Conservation (phyloP, 2,113 vertebrate genomes). For the Anser cygnoides region DNA sequence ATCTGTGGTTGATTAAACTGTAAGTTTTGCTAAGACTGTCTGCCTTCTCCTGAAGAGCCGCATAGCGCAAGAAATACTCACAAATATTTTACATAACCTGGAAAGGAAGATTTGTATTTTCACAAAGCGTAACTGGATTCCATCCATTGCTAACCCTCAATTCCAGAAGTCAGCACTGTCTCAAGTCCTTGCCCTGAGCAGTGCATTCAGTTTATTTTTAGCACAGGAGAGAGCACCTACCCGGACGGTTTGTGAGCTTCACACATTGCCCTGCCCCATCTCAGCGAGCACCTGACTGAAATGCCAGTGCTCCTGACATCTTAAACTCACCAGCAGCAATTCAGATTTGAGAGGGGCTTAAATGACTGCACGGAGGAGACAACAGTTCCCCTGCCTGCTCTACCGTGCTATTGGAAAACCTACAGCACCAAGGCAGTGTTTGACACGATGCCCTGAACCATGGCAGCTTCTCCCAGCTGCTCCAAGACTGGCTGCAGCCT, state of each 20-base stretch:
- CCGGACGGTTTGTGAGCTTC: not conserved
- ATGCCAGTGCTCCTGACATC: not conserved
- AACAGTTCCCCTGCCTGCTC: not conserved
- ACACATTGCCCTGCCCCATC: not conserved
- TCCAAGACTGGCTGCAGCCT: not conserved
- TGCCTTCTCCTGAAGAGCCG: not conserved
- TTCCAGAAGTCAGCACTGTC: not conserved
- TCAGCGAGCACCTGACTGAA: not conserved
- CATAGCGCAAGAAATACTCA: not conserved
- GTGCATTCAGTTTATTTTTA: slow-evolving; percentile 18
- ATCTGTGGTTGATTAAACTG: not conserved
- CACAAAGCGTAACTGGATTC: not conserved
- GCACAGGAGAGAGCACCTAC: not conserved
- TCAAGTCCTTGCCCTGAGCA: not conserved
- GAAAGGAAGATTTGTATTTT: not conserved
- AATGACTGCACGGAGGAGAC: not conserved
- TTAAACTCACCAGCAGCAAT: not conserved
- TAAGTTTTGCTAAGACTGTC: not conserved
- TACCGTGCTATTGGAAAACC: accelerated
- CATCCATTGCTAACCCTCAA: not conserved
- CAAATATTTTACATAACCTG: not conserved
- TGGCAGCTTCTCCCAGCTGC: not conserved
- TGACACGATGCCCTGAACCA: not conserved
- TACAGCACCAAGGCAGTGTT: accelerated
- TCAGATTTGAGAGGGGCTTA: not conserved